Evolutionary conservation across 1,140 invertebrate species (phyloP).

Genomic region (Temnothorax curvispinosus): DNA sequence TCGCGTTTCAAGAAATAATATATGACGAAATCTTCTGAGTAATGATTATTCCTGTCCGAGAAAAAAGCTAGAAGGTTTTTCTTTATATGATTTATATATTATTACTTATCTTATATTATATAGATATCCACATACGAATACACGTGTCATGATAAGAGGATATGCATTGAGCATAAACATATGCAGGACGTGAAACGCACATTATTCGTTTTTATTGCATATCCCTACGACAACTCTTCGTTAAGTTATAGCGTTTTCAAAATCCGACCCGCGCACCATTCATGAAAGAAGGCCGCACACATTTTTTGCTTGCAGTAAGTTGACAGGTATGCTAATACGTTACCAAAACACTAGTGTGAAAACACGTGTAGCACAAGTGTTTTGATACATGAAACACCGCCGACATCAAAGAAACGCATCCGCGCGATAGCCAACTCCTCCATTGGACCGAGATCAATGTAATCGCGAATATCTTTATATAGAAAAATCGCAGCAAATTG

Average conservation of each 20-base stretch:
- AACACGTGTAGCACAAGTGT: background rate
- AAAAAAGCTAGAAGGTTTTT: too few relatives aligned
- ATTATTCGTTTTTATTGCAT: background rate
- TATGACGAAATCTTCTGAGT: too few relatives aligned
- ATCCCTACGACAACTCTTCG: background rate
- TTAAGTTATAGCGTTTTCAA: background rate
- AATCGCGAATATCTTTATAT: background rate
- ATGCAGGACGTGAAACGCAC: background rate
- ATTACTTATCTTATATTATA: too few relatives aligned
- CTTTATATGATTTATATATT: too few relatives aligned
- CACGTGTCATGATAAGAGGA: background rate
- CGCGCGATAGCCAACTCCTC: background rate
- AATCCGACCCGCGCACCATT: background rate
- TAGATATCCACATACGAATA: background rate
- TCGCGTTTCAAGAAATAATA: background rate
- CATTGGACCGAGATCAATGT: background rate
- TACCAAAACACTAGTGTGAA: background rate
- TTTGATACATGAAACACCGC: background rate
- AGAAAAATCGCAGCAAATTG: background rate
- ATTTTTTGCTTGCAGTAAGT: background rate
- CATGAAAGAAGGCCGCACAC: background rate
- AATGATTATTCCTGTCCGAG: too few relatives aligned
- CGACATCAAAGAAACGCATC: background rate
- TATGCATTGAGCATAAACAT: background rate
- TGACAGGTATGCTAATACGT: background rate